Base-by-base conservation (phyloP, 2,888 invertebrate species). In the Orthosia gothica region DNA sequence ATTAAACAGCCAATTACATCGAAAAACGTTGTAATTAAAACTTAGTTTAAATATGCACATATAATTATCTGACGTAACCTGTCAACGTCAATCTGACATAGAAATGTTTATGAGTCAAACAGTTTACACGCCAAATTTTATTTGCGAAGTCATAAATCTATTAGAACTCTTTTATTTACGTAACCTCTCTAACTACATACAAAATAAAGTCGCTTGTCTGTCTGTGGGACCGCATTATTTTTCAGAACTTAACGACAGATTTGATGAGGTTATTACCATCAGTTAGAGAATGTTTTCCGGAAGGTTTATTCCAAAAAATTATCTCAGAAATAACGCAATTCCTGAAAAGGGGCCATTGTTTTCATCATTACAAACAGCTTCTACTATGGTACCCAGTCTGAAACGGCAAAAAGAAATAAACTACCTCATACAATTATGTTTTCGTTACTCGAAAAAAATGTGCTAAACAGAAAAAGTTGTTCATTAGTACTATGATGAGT, bases 11-110 rank as follows among this genome's bases (percentile, higher is more conserved):
- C 50, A 70, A 77, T 83, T 75, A 78, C 62, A 73, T 54, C 26
- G n/a, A 67, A 74, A 83, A 73, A 49, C 59, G 15, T 58, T 62
- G 54, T 81, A 80, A 78, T 84, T 76, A 76, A 66, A 47, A 23
- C 3, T 59, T 70, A 59, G 63, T 79, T 75, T 68, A 71, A 74
- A 74, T 64, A 85, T 79, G 73, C 61, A 64, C 71, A 81, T 73
- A 55, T 52, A 50, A 59, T 65, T 78, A 70, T 59, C 64, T 74
- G 58, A 76, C 70, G 64, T 68, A 78, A 78, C 64, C 49, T 72
- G 82, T 77, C 79, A 70, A 82, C 45, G 57, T 74, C 69, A 65
- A 68, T 55, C 12, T 74, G 66, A 45, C 62, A 66, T 12, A 45
- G 20, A 69, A 58, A 70, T 61, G n/a, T 70, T 70, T 70, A 55